phyloP scores from a whole-genome alignment of 2,888 invertebrate species.

The Luperina nickerlii region DNA sequence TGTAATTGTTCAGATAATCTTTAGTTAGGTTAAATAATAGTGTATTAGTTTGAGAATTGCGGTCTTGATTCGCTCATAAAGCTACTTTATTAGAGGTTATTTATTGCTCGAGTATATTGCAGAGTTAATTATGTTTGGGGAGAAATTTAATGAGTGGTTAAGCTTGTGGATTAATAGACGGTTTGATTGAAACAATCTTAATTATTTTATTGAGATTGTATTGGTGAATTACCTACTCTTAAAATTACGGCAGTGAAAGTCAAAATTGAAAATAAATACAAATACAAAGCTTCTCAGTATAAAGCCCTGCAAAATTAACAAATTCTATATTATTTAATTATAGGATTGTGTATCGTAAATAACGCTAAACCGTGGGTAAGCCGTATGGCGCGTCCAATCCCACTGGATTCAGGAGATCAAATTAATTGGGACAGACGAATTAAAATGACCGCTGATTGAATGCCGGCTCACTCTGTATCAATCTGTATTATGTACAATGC shows the following conservation, averaged over 20 bases:
- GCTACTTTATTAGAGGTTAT: slow-evolving; percentile 18
- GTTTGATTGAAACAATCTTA: slow-evolving; percentile 30
- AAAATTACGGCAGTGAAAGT: not conserved
- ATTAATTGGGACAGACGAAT: slow-evolving; percentile 48
- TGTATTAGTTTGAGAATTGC: slow-evolving; percentile 26
- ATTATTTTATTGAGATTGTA: slow-evolving; percentile 14
- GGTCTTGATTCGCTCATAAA: slow-evolving; percentile 20
- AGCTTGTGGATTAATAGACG: slow-evolving; percentile 20
- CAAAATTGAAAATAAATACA: not conserved
- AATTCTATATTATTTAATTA: slow-evolving; percentile 44
- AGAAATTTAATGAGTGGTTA: slow-evolving; percentile 22
- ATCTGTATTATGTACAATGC: not conserved
- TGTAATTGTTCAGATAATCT: slow-evolving; percentile 47
- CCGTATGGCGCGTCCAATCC: slow-evolving; percentile 20
- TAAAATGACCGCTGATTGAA: slow-evolving; percentile 51
- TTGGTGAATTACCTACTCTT: slow-evolving; percentile 12
- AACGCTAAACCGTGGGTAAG: slow-evolving; percentile 27
- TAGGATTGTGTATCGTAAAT: slow-evolving; percentile 41
- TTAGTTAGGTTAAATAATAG: slow-evolving; percentile 16
- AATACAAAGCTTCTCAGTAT: not conserved
- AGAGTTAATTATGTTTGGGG: slow-evolving; percentile 27
- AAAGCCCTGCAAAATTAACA: slow-evolving; percentile 15
- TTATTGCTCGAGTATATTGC: slow-evolving; percentile 10
- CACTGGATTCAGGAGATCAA: slow-evolving; percentile 34
- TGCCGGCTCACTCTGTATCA: slow-evolving; percentile 8